Conservation (phyloP, 2,888 invertebrate genomes). For the Xestia c-nigrum region DNA sequence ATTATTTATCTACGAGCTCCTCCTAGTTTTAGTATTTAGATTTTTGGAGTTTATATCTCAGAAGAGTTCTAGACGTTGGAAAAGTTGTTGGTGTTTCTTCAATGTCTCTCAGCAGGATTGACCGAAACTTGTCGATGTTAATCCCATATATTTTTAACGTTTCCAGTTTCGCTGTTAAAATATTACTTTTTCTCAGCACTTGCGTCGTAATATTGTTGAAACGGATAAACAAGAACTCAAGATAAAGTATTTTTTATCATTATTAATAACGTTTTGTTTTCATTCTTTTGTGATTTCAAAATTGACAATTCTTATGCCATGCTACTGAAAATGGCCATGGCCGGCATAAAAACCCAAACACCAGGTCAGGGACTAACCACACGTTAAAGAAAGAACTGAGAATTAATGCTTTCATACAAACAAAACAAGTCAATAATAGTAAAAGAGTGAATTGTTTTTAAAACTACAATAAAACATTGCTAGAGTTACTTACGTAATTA, state of each 20-base stretch:
- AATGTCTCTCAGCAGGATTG: background rate
- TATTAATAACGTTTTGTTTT: background rate
- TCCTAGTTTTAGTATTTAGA: background rate
- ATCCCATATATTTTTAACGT: background rate
- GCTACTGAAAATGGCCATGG: too few species aligned
- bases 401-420: background rate
- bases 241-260: background rate
- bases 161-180: background rate
- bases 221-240: background rate
- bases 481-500: conserved; percentile 23
- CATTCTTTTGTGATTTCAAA: background rate
- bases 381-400: background rate
- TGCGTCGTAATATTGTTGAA: background rate
- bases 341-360: too few species aligned
- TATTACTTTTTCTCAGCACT: background rate
- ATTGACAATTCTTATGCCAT: too few species aligned
- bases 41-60: background rate
- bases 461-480: background rate
- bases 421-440: background rate
- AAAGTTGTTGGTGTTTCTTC: background rate
- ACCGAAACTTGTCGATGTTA: background rate
- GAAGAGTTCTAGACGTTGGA: background rate
- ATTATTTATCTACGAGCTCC: too few species aligned
- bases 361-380: too few species aligned
- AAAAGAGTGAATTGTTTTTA: background rate